These are phyloP conservation scores for Octopus bimaculoides DNA, from an alignment of 1,140 invertebrate species.

Conservation along the genomic window DNA sequence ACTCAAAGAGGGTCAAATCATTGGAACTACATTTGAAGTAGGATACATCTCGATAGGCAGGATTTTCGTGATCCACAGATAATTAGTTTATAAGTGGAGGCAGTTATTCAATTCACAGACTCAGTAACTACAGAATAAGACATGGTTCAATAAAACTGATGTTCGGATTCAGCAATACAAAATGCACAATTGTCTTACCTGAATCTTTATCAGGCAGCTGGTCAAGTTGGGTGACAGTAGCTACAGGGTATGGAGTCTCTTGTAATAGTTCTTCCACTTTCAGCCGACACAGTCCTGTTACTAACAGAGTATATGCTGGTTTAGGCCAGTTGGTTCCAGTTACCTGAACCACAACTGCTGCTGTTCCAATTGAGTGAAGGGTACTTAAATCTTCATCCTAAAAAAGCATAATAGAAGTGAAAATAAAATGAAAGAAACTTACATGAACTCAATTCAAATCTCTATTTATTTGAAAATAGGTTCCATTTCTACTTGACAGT, in stretches of 20 bases:
- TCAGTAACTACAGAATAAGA: no score
- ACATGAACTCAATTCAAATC: no score
- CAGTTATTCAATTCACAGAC: no score
- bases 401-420: constrained; percentile 17
- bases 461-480: no score
- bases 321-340: constrained; percentile 62
- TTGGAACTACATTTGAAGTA: no score
- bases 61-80: no score
- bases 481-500: no score
- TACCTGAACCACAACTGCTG: constrained; percentile 62
- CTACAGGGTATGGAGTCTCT: constrained; percentile 60
- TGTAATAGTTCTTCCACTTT: constrained; percentile 58
- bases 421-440: neutral
- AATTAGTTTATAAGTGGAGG: no score
- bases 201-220: constrained; percentile 51
- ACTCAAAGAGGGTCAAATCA: no score
- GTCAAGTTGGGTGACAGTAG: constrained; percentile 60
- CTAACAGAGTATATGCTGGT: constrained; percentile 60
- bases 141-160: no score
- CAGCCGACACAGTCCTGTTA: constrained; percentile 62
- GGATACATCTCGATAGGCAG: no score
- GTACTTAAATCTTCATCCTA: constrained; percentile 44
- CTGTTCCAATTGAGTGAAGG: constrained; percentile 60
- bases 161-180: no score
- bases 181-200: constrained; percentile 25